phyloP scores from a whole-genome alignment of 2,888 invertebrate genomes.

The Diadegma fenestrale region DNA sequence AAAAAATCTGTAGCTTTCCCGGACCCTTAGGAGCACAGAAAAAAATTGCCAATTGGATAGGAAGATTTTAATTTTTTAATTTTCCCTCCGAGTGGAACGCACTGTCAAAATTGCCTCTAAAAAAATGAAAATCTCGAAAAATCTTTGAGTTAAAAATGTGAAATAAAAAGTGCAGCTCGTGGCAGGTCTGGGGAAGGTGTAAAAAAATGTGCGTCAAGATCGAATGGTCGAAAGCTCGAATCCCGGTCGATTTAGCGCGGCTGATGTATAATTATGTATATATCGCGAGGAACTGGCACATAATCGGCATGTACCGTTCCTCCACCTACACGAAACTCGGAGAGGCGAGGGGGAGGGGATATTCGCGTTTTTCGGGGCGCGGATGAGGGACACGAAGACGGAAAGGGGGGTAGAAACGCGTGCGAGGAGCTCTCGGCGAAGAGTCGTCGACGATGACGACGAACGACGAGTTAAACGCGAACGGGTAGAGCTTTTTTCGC shows the following conservation, averaged over 20 bases:
- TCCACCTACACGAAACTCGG: slow-evolving; percentile 59
- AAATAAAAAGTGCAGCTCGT: not conserved
- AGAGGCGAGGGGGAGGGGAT: not conserved
- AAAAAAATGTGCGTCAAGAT: slow-evolving; percentile 10
- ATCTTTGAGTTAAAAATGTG: not conserved
- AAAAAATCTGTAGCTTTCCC: not conserved
- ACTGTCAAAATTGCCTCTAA: not conserved
- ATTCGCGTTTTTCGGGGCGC: too few species aligned
- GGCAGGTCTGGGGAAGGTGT: not conserved
- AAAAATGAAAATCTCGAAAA: not conserved
- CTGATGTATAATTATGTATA: slow-evolving; percentile 45
- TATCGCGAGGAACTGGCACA: slow-evolving; percentile 59
- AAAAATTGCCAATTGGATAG: not conserved
- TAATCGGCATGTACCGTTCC: slow-evolving; percentile 60
- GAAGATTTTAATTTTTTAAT: not conserved
- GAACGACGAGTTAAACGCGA: slow-evolving; percentile 60
- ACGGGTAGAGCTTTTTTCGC: slow-evolving; percentile 65
- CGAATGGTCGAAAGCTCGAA: not conserved
- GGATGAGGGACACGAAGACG: not conserved
- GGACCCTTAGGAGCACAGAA: not conserved
- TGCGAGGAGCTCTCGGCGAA: slow-evolving; percentile 47
- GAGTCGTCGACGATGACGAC: slow-evolving; percentile 50
- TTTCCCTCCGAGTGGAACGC: not conserved
- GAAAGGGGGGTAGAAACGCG: slow-evolving; percentile 16
- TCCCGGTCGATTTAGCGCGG: slow-evolving; percentile 13